A percentile compares a stretch with the other conserved stretches of the same genome.
phyloP scores from a whole-genome alignment of 2,888 invertebrate genomes.

The Villa cingulata region DNA sequence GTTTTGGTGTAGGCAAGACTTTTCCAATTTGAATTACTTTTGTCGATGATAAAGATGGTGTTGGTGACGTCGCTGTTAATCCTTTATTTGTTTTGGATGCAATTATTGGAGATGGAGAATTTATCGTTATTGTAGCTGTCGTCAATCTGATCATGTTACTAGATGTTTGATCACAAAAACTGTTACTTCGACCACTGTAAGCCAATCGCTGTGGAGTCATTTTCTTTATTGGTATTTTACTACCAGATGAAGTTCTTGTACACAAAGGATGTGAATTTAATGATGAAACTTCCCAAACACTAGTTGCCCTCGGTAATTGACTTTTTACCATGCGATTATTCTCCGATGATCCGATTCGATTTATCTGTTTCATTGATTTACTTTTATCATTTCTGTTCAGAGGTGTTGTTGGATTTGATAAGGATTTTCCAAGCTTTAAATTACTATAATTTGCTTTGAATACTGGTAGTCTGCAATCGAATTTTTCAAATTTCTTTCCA shows the following conservation, averaged over 20 bases:
- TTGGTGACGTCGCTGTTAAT: neutral
- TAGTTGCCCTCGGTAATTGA: constrained; percentile 39
- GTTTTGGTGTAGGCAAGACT: constrained; percentile 5
- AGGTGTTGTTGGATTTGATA: constrained; percentile 29
- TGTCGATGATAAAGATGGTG: neutral
- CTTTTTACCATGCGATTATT: neutral
- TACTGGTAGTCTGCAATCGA: constrained; percentile 37
- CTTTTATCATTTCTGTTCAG: constrained; percentile 32
- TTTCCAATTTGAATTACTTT: constrained; percentile 8
- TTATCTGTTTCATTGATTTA: neutral
- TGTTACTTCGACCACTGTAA: constrained; percentile 25
- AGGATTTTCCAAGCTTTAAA: constrained; percentile 27
- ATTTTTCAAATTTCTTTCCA: constrained; percentile 26
- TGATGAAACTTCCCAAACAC: constrained; percentile 41
- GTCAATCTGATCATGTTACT: neutral
- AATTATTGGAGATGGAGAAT: too few relatives aligned
- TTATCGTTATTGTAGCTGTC: too few relatives aligned
- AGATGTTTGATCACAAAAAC: constrained; percentile 20
- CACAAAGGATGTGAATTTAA: constrained; percentile 19
- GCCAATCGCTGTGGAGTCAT: constrained; percentile 18
- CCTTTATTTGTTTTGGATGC: neutral
- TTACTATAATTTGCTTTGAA: constrained; percentile 33
- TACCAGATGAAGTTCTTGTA: constrained; percentile 39
- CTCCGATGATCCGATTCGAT: neutral
- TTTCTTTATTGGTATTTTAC: constrained; percentile 45